A percentile compares a stretch with the other conserved stretches of the same genome.
Conservation (phyloP, 2,113 vertebrate species). For the Nycticorax nycticorax region DNA sequence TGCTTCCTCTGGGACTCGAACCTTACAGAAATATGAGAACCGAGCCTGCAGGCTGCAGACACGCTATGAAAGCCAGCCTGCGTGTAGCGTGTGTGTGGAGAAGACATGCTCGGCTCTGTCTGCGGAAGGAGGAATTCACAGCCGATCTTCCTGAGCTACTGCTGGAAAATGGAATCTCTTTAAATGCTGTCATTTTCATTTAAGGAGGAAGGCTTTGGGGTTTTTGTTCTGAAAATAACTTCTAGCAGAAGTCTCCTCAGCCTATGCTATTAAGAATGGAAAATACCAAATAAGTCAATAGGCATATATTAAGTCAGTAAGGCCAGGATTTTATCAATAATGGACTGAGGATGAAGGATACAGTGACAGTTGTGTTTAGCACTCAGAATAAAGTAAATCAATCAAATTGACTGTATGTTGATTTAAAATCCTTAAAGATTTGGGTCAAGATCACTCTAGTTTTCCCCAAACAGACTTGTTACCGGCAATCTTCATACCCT, state of each 20-base stretch:
- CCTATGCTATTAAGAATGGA: neutral
- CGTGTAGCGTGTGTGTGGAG: neutral
- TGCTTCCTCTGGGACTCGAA: constrained; percentile 70
- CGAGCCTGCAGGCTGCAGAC: constrained; percentile 34
- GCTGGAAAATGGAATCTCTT: neutral
- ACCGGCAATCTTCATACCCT: neutral
- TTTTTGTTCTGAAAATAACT: neutral
- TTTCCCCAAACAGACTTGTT: neutral
- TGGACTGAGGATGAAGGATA: neutral
- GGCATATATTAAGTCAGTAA: constrained; percentile 18
- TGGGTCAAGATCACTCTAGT: neutral
- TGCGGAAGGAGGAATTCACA: neutral
- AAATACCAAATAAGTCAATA: neutral
- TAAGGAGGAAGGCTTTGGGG: neutral
- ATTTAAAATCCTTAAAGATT: constrained; percentile 48
- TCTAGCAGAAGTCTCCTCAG: neutral
- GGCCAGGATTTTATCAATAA: neutral
- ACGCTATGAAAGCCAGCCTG: neutral
- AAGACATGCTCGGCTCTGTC: neutral
- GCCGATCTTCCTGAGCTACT: neutral
- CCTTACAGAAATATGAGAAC: constrained; percentile 70
- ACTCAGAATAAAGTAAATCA: constrained; percentile 19
- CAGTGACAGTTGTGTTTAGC: constrained; percentile 29
- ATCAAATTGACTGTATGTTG: constrained; percentile 20
- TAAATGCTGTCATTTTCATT: neutral